phyloP scores from a whole-genome alignment of 2,888 invertebrate genomes.

The Agrochola lychnidis region DNA sequence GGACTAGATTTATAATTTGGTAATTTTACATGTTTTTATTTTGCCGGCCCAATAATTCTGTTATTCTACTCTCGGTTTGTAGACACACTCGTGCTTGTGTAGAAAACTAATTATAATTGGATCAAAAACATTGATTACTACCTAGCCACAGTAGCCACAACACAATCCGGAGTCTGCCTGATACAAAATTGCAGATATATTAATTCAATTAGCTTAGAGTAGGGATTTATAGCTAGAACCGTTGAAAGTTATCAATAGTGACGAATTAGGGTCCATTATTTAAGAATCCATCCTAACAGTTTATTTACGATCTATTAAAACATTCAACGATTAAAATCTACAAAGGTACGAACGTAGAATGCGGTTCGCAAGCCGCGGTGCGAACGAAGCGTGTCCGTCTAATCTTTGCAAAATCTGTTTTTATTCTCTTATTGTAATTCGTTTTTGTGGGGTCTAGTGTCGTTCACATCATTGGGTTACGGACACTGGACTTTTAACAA shows the following conservation, averaged over 20 bases:
- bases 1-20: slow-evolving; percentile 12
- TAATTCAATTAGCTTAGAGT: background rate
- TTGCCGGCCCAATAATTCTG: background rate
- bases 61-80: background rate
- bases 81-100: background rate
- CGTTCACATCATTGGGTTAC: slow-evolving; percentile 81
- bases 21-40: background rate
- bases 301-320: slow-evolving; percentile 25
- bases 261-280: slow-evolving; percentile 4
- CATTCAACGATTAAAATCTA: slow-evolving; percentile 31
- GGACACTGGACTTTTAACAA: slow-evolving; percentile 60
- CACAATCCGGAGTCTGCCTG: background rate
- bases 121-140: background rate
- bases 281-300: slow-evolving; percentile 21
- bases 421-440: slow-evolving; percentile 75
- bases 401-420: slow-evolving; percentile 82
- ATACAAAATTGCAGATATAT: background rate
- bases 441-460: slow-evolving; percentile 81
- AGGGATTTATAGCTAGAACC: background rate
- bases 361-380: slow-evolving; percentile 42
- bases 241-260: background rate
- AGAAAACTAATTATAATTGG: background rate
- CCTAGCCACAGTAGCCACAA: background rate
- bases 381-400: slow-evolving; percentile 77
- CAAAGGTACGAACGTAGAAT: slow-evolving; percentile 23